Evolutionary conservation across 2,797 vertebrate genomes (phyloP), one percentile per base, ranked within the genome.

Genomic region (Onychomys leucogaster): DNA sequence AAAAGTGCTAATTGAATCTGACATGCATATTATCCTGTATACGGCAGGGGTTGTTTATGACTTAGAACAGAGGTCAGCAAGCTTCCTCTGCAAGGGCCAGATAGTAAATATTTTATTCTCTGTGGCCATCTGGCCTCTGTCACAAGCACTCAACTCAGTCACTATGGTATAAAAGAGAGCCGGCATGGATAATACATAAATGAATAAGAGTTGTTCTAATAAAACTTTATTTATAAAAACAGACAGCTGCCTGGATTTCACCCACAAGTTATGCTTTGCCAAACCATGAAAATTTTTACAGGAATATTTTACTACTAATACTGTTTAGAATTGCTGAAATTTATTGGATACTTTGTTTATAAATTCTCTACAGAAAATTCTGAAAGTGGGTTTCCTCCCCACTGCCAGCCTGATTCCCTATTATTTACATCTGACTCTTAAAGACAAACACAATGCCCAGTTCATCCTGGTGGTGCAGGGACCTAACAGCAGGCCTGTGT

Each of bases 191-290:
- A 34, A 43, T 13, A 5, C 4, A 2, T 87, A 78, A 67, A 69
- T 84, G 82, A 96, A 25, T 84, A 75, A 90, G 7, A 73, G 90
- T 61, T 34, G n/a, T 81, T 88, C 93, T 55, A 95, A 94, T 94
- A 91, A 96, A 94, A 92, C 89, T 96, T 96, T 94, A 96, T 94
- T 93, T 91, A 92, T 59, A 95, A 95, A 92, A 94, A 85, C 27
- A 88, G 75, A 9, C 65, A 43, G 59, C 29, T 59, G 80, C 46
- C 65, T 85, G 19, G 71, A 89, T 49, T 85, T 91, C 69, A 80
- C 78, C 43, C 25, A 41, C 3, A 46, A 75, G 37, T 71, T 57
- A 1, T 55, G 29, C 23, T 90, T 84, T 21, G 14, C 3, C 84
- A 90, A 69, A 61, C 6, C 10, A 11, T n/a, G 29, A 71, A 17